Base-by-base conservation (phyloP, 1,140 invertebrate genomes). In the Holotrichia oblita region DNA sequence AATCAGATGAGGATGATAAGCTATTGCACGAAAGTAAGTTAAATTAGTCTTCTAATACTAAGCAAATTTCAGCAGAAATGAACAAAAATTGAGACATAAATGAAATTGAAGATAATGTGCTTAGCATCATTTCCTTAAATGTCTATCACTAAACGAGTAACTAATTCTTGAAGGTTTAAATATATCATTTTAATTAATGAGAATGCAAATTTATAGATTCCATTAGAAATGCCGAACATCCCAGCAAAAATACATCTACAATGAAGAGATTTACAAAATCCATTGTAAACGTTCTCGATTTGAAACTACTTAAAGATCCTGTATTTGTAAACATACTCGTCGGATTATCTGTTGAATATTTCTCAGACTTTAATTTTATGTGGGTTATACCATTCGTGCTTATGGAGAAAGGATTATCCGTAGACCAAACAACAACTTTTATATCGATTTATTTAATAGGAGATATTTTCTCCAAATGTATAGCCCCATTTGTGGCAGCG, bases 331-430 rank as follows among this genome's bases (percentile, higher is more conserved):
- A 92, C 82, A 87, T 93, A 20, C 90, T 93, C 84, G 81, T 92
- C 34, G 93, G 93, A 0, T 88, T 93, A 75, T 92, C 91, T 0
- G 85, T 93, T 8, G 92, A 92, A 0, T 90, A 91, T 81, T 92
- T 93, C 79, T 90, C 90, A 3, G 93, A 94, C 85, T 83, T 93
- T 0, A 93, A 93, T 83, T 93, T 93, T 84, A 91, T 92, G 0
- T 87, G 93, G 6, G 84, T 93, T 27, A 92, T 91, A 4, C 92
- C 92, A 2, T 93, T 93, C 72, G 92, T 94, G 73, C 83, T 94
- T 27, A 87, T 85, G 2, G 92, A 93, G 79, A 91, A 89, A 79
- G 89, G 89, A 0, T 88, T 91, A 78, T 81, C 84, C 0, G 92
- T 89, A 27, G 73, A 84, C 2, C 88, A 92, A 86, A 89, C 91